Evolutionary conservation across 2,888 invertebrate species (phyloP).

Genomic region (Calameuta idolon): DNA sequence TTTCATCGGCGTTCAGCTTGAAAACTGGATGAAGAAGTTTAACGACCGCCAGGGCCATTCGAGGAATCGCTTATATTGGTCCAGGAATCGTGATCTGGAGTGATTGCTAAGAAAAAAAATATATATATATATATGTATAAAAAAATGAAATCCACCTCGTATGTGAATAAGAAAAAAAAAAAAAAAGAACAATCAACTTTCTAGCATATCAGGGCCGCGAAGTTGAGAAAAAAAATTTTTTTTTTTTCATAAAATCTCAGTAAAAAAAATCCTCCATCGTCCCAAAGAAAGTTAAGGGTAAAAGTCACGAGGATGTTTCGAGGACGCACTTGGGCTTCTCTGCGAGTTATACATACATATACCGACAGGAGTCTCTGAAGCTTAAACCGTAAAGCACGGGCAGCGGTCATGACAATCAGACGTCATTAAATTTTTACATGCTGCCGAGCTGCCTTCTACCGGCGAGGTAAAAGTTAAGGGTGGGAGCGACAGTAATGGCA

Average conservation of each 20-base stretch:
- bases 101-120: neutral
- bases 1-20: slow-evolving; percentile 55
- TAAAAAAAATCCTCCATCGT: neutral
- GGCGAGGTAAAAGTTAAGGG: slow-evolving; percentile 14
- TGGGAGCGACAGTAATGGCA: slow-evolving; percentile 38
- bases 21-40: slow-evolving; percentile 61
- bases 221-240: neutral
- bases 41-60: slow-evolving; percentile 39
- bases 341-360: neutral
- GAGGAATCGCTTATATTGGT: neutral
- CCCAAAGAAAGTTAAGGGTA: neutral
- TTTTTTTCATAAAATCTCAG: neutral
- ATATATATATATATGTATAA: no score
- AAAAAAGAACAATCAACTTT: neutral
- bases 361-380: neutral
- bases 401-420: slow-evolving; percentile 39
- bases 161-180: neutral
- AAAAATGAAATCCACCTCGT: neutral
- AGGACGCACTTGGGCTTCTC: neutral
- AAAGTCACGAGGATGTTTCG: neutral
- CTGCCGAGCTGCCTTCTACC: slow-evolving; percentile 9
- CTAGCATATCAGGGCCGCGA: neutral
- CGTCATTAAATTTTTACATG: slow-evolving; percentile 39
- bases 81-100: neutral
- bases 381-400: neutral